These are phyloP conservation scores for Oplegnathus fasciatus DNA, from an alignment of 2,113 vertebrate species.

Conservation along the genomic window DNA sequence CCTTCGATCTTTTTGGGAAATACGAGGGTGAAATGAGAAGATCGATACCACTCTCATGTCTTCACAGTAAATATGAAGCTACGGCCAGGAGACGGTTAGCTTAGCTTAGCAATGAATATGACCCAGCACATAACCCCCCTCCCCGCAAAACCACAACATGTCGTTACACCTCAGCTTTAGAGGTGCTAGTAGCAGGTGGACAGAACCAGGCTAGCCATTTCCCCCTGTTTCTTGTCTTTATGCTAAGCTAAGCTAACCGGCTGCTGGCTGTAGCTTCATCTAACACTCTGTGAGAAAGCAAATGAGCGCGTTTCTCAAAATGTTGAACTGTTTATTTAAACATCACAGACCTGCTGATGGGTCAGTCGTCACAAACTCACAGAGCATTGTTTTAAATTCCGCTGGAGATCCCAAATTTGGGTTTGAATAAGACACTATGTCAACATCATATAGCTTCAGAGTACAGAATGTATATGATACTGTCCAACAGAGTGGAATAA, in stretches of 20 bases:
- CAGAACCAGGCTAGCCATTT: background rate
- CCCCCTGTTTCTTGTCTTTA: background rate
- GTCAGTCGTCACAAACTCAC: background rate
- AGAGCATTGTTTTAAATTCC: no score
- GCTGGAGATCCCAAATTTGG: background rate
- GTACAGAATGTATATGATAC: background rate
- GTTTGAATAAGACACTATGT: background rate
- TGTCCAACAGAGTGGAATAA: background rate
- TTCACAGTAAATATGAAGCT: no score
- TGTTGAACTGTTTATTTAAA: background rate
- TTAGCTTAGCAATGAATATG: background rate
- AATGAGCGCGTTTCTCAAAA: background rate
- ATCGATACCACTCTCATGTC: no score
- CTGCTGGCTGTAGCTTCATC: no score
- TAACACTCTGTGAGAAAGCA: background rate
- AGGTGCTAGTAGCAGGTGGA: no score
- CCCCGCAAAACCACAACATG: no score
- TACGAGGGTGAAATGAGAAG: no score
- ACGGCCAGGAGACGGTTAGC: background rate
- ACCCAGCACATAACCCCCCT: no score
- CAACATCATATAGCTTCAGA: background rate
- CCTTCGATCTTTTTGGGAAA: no score
- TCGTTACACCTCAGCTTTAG: no score
- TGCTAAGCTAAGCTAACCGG: background rate
- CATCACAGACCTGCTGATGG: background rate